A percentile compares a stretch with the other conserved stretches of the same genome.
Conservation (phyloP, 2,113 vertebrate genomes). For the Dinomys branickii region DNA sequence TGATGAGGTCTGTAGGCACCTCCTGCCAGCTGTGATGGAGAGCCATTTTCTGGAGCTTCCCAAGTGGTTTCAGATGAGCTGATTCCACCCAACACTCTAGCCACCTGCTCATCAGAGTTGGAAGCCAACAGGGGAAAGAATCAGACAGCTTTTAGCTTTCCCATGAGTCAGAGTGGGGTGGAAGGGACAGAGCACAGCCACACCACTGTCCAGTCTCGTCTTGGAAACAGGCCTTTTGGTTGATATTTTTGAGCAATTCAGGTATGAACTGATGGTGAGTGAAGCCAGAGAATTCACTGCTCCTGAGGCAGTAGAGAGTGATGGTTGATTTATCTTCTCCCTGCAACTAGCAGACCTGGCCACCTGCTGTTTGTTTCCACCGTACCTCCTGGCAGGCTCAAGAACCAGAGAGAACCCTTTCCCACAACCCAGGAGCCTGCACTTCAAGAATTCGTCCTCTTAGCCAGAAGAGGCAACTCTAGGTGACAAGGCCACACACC, state of each 20-base stretch:
- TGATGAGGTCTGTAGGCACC: rapidly evolving
- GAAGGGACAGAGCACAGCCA: background rate
- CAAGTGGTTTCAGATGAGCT: background rate
- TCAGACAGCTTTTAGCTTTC: background rate
- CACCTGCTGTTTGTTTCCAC: background rate
- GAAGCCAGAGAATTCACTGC: background rate
- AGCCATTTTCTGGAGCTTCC: background rate
- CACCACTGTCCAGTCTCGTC: too few species aligned
- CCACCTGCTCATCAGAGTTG: background rate
- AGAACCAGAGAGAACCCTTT: background rate
- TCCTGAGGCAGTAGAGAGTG: background rate
- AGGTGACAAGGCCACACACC: background rate
- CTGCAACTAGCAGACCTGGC: rapidly evolving
- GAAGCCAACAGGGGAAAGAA: background rate
- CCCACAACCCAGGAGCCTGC: rapidly evolving
- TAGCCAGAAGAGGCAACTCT: too few species aligned
- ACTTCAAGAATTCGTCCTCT: background rate
- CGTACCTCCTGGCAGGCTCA: background rate
- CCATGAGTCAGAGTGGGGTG: background rate
- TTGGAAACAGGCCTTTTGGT: background rate
- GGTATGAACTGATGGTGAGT: rapidly evolving
- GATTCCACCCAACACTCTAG: rapidly evolving
- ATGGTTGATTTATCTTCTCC: rapidly evolving
- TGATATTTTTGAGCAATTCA: background rate
- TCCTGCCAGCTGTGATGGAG: background rate